Conservation (phyloP, 1,140 invertebrate species). For the Notospermus geniculatus region DNA sequence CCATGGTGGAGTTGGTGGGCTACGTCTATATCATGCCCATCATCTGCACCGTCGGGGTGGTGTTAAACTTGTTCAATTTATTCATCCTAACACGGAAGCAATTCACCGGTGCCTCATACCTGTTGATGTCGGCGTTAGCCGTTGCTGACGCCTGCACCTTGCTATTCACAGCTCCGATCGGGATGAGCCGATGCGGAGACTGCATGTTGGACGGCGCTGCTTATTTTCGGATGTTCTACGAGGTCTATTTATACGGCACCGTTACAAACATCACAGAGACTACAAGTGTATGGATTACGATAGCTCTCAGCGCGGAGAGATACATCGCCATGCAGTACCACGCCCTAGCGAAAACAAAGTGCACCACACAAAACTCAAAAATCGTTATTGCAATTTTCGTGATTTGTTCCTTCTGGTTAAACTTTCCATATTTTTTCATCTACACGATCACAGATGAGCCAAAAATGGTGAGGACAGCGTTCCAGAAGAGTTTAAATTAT, state of each 20-base stretch:
- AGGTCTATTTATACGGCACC: neutral
- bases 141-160: neutral
- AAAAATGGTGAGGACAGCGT: neutral
- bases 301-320: slow-evolving; percentile 2
- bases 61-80: neutral
- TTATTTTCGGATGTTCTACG: slow-evolving; percentile 6
- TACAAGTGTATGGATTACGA: neutral
- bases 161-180: slow-evolving; percentile 1
- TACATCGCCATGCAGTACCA: neutral
- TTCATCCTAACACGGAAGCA: neutral
- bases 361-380: neutral
- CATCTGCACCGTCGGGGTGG: neutral
- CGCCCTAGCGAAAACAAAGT: neutral
- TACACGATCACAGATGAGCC: neutral
- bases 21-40: slow-evolving; percentile 4
- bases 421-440: slow-evolving; percentile 3
- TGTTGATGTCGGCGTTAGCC: slow-evolving; percentile 9
- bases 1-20: neutral
- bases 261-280: neutral
- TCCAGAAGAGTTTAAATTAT: too few relatives aligned
- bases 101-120: neutral
- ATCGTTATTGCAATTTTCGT: neutral
- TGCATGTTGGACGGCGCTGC: neutral
- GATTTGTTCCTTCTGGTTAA: neutral
- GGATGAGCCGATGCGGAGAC: slow-evolving; percentile 7